Evolutionary conservation across 1,140 invertebrate species (phyloP), one percentile per base, ranked within the genome.

Genomic region (Cotesia glomerata): DNA sequence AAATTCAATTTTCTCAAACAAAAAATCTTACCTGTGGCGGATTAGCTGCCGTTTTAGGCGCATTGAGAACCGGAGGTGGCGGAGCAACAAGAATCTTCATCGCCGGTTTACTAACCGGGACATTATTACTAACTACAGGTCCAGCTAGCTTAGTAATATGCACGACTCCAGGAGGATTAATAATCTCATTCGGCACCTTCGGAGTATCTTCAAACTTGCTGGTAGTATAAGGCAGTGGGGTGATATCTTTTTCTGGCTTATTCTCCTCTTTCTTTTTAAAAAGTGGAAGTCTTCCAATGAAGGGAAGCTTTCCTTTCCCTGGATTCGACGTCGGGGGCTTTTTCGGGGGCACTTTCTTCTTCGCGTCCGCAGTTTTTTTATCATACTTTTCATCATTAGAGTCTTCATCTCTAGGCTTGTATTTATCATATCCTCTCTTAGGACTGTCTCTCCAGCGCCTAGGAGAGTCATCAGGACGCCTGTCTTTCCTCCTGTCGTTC

Each of bases 211-310:
- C 84, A 56, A 85, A 84, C 70, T 86, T 85, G 71, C 84, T 87
- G 63, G 86, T 84, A 18, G 80, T 77, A 36, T 88, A 87, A 0
- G 85, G 85, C 4, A 87, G 65, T 0, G 85, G 82, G 0, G 84
- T 75, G 1, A 86, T 82, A 39, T 87, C 85, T 26, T 86, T 87
- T 11, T 87, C 85, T 4, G 82, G 80, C 14, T 81, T 26, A 45
- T 86, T 85, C 51, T 89, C 87, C 0, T 78, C 76, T 71, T 90
- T 89, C 64, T 92, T 92, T 74, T 92, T 92, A 63, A 92, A 91
- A 49, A 93, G 79, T 1, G 91, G 92, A 84, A 93, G 89, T 76
- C 91, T 84, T 0, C 91, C 92, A 62, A 92, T 93, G 71, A 93
- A 92, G 0, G 91, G 91, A 39, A 92, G 76, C 76, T 92, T 92